Percentiles rank a stretch among this genome's conserved stretches.
These are phyloP conservation scores for Malacosoma neustria DNA, from an alignment of 2,888 invertebrate species.

Conservation along the genomic window DNA sequence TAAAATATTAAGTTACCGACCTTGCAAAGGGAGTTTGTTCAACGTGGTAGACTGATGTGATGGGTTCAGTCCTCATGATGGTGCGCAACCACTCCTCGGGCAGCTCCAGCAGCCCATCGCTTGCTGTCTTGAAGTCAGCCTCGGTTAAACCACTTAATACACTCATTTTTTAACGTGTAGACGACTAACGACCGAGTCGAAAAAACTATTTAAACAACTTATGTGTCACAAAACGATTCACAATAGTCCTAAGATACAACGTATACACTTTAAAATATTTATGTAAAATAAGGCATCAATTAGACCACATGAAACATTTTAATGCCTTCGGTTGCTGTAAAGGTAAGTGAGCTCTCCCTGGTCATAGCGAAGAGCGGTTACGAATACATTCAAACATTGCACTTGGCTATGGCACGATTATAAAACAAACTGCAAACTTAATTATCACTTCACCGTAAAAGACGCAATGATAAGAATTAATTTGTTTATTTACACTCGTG, in stretches of 20 bases:
- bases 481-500: slow-evolving; percentile 72
- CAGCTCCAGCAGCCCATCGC: slow-evolving; percentile 83
- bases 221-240: slow-evolving; percentile 65
- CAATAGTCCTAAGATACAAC: slow-evolving; percentile 66
- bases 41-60: slow-evolving; percentile 85
- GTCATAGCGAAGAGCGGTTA: slow-evolving; percentile 73
- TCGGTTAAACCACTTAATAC: slow-evolving; percentile 70
- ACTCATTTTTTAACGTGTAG: slow-evolving; percentile 72
- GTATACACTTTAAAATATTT: slow-evolving; percentile 67
- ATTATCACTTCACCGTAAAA: slow-evolving; percentile 59
- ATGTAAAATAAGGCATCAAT: slow-evolving; percentile 51
- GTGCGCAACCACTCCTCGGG: slow-evolving; percentile 79
- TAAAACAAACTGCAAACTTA: slow-evolving; percentile 67
- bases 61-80: slow-evolving; percentile 82
- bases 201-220: slow-evolving; percentile 42
- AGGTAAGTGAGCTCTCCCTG: slow-evolving; percentile 71
- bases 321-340: slow-evolving; percentile 71
- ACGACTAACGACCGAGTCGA: slow-evolving; percentile 61
- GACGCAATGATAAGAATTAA: slow-evolving; percentile 60
- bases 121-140: slow-evolving; percentile 74
- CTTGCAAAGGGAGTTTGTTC: slow-evolving; percentile 91
- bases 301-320: slow-evolving; percentile 71
- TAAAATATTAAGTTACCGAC: slow-evolving; percentile 74
- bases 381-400: slow-evolving; percentile 58
- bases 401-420: slow-evolving; percentile 56